Percentiles rank a stretch among this genome's conserved stretches.
These are phyloP conservation scores for Suillia variegata DNA, from an alignment of 2,888 invertebrate genomes.

Conservation along the genomic window DNA sequence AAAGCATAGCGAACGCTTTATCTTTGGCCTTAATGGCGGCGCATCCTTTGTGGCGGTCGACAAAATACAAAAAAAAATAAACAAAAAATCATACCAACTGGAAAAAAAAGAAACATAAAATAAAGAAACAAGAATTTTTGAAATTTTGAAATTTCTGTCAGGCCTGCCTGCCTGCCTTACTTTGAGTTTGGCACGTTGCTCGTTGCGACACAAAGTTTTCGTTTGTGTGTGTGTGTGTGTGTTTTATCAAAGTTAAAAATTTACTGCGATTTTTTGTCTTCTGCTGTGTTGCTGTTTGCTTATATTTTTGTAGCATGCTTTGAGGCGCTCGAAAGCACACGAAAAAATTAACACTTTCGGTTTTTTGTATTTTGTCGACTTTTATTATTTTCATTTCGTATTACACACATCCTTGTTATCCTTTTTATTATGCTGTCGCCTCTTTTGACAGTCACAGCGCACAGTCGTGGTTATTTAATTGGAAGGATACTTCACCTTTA, in stretches of 20 bases:
- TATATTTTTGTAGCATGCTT: not conserved
- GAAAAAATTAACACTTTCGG: not conserved
- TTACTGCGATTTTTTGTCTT: not conserved
- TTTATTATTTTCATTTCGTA: not conserved
- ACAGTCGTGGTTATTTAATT: too few species aligned
- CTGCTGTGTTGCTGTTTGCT: not conserved
- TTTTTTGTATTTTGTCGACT: not conserved
- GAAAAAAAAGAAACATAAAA: not conserved
- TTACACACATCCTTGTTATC: not conserved
- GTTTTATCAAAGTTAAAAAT: constrained; percentile 3
- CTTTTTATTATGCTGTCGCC: too few species aligned
- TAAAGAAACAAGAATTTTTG: not conserved
- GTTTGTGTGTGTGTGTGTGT: not conserved
- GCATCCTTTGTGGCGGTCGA: not conserved
- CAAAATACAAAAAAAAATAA: not conserved
- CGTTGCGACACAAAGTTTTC: too few species aligned
- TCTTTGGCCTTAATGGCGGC: constrained; percentile 3
- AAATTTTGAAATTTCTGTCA: not conserved
- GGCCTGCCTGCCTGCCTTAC: too few species aligned
- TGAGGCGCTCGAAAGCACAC: not conserved
- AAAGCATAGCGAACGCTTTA: too few species aligned
- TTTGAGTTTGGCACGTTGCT: too few species aligned
- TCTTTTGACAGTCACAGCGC: too few species aligned
- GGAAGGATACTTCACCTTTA: too few species aligned
- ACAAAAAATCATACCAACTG: not conserved